Evolutionary conservation across 1,140 invertebrate species (phyloP), one percentile per base, ranked within the genome.

Genomic region (Metaphire vulgaris): DNA sequence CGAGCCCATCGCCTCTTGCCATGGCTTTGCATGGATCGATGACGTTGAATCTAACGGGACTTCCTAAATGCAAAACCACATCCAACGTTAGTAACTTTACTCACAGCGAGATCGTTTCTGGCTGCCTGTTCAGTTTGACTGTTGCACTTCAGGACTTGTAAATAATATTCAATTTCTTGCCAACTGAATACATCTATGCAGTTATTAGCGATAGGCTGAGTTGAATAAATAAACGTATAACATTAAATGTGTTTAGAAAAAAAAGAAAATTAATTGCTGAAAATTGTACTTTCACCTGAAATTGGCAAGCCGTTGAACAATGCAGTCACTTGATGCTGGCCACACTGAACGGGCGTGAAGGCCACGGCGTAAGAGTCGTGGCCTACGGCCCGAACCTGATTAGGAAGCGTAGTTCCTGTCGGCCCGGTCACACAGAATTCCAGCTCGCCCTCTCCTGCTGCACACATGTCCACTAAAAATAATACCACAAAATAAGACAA

Each of bases 321-420:
- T 1, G 76, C 72, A 28, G 76, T 76, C 29, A 79, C 69, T 74
- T 77, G 76, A 28, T 77, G 73, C 70, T 77, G 75, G 16, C 78
- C 78, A 29, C 41, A 34, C 33, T 56, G 33, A 26, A 73, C 33
- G 6, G 72, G 72, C n/a, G 33, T 41, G 33, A 73, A 73, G 33
- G 56, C 72, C 15, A 98, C 95, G 32, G 97, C 89, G 84, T 95
- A 98, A 75, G 94, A 89, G 41, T 95, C 95, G 77, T 94, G 94
- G 68, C 95, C 95, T 2, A 98, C 92, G 21, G 95, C 93, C 86
- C 95, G 93, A 28, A 98, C 96, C 87, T 98, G 94, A 89, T 98
- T 98, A 64, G 96, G 32, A 28, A 73, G 72, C 28, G 56, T 15
- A 26, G 28, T 64, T 64, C 33, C 72, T 21, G 28, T 34, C 56